Evolutionary conservation across 2,888 invertebrate genomes (phyloP), one percentile per base, ranked within the genome.

Genomic region (Chrysina gloriosa): DNA sequence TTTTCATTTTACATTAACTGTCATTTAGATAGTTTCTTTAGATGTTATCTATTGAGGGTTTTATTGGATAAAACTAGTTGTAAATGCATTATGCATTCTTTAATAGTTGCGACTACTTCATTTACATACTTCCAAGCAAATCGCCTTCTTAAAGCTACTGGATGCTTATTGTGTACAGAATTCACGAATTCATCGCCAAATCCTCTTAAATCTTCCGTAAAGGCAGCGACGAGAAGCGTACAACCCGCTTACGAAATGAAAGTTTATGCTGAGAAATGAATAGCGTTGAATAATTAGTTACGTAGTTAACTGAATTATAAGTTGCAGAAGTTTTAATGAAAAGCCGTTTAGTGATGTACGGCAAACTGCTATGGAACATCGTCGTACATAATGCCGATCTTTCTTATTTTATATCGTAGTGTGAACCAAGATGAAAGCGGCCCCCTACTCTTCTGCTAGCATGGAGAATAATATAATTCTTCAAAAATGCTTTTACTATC

Each of bases 261-360:
- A 36, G 56, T 23, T 36, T 56, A 19, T 39, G 36, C 36, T 39
- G 11, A 9, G 39, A 39, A 23, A 48, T 48, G 63, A 63, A 63
- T 50, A 63, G 48, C 14, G 11, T 9, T 23, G 63, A 31, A 48
- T 63, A 48, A 63, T 63, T 63, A 34, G 63, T 48, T 48, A 36
- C 48, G 63, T 34, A 63, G 27, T 50, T 63, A 63, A 63, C 63
- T 63, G 34, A 50, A 48, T 63, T 63, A 63, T 63, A 63, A 63
- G 47, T 63, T 48, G 31, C 7, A n/a, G 31, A 63, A 50, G 34
- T 63, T 63, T 31, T 63, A 63, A 63, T 63, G 63, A 63, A 63
- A 50, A 48, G 31, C 34, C 56, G 23, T 56, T 56, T 56, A 56
- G 36, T 36, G 56, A 56, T 56, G 56, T 39, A 39, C 56, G 52